Percentiles rank a stretch among this genome's conserved stretches.
Conservation (phyloP, 2,888 invertebrate species). For the Sphecodes monilicornis region DNA sequence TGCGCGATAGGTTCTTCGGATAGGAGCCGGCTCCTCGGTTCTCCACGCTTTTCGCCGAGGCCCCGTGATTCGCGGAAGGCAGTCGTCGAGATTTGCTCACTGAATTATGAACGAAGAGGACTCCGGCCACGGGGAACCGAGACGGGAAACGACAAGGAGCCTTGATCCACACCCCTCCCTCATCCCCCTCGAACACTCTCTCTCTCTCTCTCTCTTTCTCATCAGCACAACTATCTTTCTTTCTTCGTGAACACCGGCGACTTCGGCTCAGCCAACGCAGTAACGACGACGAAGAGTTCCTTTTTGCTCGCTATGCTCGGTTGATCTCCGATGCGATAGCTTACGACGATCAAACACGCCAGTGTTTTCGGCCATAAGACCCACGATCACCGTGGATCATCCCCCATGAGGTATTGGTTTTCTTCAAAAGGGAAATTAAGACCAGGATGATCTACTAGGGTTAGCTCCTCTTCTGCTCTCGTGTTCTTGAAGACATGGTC, state of each 20-base stretch:
- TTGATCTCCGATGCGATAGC: conserved; percentile 58
- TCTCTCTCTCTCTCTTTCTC: background rate
- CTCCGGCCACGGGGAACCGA: conserved; percentile 18
- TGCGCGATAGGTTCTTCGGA: conserved; percentile 71
- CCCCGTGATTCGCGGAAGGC: conserved; percentile 79
- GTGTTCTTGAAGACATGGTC: background rate
- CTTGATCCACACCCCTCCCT: conserved; percentile 53
- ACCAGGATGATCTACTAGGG: background rate
- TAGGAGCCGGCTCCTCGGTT: conserved; percentile 54
- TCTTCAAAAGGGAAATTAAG: conserved; percentile 1
- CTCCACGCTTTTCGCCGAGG: conserved; percentile 63
- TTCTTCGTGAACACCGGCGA: conserved; percentile 39
- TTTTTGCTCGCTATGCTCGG: conserved; percentile 52
- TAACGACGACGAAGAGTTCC: conserved; percentile 18
- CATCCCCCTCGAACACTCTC: background rate
- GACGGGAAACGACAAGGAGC: conserved; percentile 51
- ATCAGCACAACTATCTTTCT: background rate
- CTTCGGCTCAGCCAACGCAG: conserved; percentile 37
- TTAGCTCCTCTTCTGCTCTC: background rate
- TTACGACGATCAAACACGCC: conserved; percentile 37
- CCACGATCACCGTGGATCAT: background rate
- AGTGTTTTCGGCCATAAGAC: background rate
- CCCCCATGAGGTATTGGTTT: background rate
- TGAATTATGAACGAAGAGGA: conserved; percentile 76
- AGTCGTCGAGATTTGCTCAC: conserved; percentile 79